A percentile compares a stretch with the other conserved stretches of the same genome.
Conservation (phyloP, 2,797 vertebrate species). For the Melanotaenia maccullochi region DNA sequence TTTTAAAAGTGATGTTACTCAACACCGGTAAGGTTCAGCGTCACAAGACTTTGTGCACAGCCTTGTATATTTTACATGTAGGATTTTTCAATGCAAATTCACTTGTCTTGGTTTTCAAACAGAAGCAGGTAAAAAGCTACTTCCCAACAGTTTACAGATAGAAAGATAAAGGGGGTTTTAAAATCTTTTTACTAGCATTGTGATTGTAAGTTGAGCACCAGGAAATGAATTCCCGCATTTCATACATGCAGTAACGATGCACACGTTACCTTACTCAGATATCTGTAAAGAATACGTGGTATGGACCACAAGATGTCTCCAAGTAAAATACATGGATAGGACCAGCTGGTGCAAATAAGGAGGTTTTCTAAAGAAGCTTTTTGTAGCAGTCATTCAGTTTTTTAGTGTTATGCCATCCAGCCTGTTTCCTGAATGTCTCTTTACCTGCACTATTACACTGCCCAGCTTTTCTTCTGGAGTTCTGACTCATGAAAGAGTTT, state of each 20-base stretch:
- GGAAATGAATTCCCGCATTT: background rate
- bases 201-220: background rate
- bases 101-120: too few relatives aligned
- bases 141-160: too few relatives aligned
- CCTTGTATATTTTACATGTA: too few relatives aligned
- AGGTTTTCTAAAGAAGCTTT: conserved; percentile 10
- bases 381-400: background rate
- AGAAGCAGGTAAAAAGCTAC: too few relatives aligned
- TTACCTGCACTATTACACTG: conserved; percentile 14
- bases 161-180: too few relatives aligned
- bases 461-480: conserved; percentile 6
- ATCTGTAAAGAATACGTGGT: background rate
- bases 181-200: too few relatives aligned
- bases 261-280: background rate
- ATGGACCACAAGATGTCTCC: background rate
- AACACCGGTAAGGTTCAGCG: too few relatives aligned
- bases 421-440: conserved; percentile 7
- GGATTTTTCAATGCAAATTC: too few relatives aligned
- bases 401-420: background rate
- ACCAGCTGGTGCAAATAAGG: background rate
- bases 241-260: background rate
- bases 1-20: too few relatives aligned
- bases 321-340: too few relatives aligned
- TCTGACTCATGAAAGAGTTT: conserved; percentile 32
- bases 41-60: too few relatives aligned